Percentiles rank a stretch among this genome's conserved stretches.
These are phyloP conservation scores for Acrocyrtus sp. DNA, from an alignment of 2,888 invertebrate genomes.

Conservation along the genomic window DNA sequence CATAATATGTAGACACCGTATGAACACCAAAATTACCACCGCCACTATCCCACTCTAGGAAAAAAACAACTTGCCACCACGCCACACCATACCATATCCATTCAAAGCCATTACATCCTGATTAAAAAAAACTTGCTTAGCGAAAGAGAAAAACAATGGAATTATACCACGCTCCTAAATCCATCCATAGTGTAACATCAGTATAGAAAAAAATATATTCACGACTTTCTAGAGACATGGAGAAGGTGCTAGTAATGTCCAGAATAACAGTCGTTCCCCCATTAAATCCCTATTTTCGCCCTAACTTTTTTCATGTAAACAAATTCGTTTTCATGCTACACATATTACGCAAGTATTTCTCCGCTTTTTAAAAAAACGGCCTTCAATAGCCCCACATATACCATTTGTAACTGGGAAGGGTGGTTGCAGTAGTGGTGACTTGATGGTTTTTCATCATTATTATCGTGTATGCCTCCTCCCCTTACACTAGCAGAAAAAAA, in stretches of 20 bases:
- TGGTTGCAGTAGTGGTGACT: background rate
- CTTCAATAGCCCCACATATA: background rate
- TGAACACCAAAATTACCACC: background rate
- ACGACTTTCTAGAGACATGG: constrained; percentile 19
- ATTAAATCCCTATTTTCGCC: constrained; percentile 3
- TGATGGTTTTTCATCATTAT: background rate
- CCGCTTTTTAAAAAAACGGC: too few species aligned
- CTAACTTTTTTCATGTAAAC: constrained; percentile 9
- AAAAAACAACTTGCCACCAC: background rate
- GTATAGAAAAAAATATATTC: constrained; percentile 14
- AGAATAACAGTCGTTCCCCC: constrained; percentile 3
- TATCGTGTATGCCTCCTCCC: background rate
- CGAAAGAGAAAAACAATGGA: background rate
- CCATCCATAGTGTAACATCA: background rate
- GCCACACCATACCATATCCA: constrained; percentile 30
- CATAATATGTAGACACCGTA: background rate
- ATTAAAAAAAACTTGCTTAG: constrained; percentile 38
- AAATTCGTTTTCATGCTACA: too few species aligned
- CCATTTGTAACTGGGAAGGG: background rate
- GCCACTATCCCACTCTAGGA: background rate
- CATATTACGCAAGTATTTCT: too few species aligned
- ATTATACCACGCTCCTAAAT: background rate
- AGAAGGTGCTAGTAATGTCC: constrained; percentile 17
- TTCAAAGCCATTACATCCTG: constrained; percentile 26
- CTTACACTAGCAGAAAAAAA: too few species aligned